These are phyloP conservation scores for Trematomus bernacchii DNA, from an alignment of 2,797 vertebrate species.

Conservation along the genomic window DNA sequence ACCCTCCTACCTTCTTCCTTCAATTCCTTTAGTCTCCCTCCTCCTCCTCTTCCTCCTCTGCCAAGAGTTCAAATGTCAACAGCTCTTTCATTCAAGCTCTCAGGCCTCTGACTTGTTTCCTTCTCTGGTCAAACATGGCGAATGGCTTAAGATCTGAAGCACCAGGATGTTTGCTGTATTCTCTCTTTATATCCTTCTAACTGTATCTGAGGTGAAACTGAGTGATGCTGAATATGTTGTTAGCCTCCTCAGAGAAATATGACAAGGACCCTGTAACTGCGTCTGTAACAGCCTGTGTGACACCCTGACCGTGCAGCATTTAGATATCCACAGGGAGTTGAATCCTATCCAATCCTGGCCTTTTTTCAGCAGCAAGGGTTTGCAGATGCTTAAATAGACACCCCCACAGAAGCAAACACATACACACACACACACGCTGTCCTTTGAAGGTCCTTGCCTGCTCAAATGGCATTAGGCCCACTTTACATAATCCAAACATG, in stretches of 20 bases:
- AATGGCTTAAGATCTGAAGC: not conserved
- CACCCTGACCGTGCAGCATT: constrained; percentile 4
- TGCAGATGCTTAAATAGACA: constrained; percentile 9
- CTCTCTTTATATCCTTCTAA: not conserved
- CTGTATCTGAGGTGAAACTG: constrained; percentile 7
- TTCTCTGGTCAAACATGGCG: constrained; percentile 16
- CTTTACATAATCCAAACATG: constrained; percentile 75
- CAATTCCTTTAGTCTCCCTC: constrained; percentile 41
- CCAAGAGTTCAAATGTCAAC: constrained; percentile 72
- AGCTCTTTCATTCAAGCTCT: constrained; percentile 58
- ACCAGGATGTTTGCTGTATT: constrained; percentile 4
- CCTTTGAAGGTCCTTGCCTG: constrained; percentile 24
- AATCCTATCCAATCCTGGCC: constrained; percentile 39
- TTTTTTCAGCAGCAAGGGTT: constrained; percentile 27
- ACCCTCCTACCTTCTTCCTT: constrained; percentile 52
- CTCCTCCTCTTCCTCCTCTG: constrained; percentile 28
- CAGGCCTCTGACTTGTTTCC: constrained; percentile 20
- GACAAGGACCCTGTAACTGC: not conserved
- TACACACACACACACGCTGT: not conserved
- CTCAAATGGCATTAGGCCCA: constrained; percentile 50
- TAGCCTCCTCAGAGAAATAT: not conserved
- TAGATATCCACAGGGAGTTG: constrained; percentile 24
- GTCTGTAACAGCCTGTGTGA: constrained; percentile 15
- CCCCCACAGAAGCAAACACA: no score
- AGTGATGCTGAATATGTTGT: constrained; percentile 11